A percentile compares a stretch with the other conserved stretches of the same genome.
These are phyloP conservation scores for Vulpes vulpes DNA, from an alignment of 2,113 vertebrate species.

Conservation along the genomic window DNA sequence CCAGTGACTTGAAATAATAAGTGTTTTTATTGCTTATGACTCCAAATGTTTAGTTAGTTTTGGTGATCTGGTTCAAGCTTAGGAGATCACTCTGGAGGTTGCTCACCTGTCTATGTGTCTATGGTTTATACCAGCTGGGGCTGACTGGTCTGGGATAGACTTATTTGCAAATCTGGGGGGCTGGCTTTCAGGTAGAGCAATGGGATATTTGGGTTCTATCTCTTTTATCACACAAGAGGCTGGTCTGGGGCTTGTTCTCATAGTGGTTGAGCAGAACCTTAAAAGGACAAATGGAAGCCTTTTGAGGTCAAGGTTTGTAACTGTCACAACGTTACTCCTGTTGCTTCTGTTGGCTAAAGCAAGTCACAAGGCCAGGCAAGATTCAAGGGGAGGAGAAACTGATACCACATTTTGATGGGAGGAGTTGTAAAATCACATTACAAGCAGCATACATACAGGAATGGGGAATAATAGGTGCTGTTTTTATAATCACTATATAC, in stretches of 20 bases:
- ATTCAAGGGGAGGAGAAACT: background rate
- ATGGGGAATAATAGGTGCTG: background rate
- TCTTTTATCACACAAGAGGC: background rate
- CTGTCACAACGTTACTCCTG: background rate
- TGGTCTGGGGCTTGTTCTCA: background rate
- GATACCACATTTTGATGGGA: background rate
- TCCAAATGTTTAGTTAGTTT: background rate
- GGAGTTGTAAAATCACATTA: background rate
- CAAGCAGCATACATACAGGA: background rate
- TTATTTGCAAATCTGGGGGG: background rate
- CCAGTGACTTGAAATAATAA: conserved; percentile 22
- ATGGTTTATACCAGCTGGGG: background rate
- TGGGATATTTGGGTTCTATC: background rate
- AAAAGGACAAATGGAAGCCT: background rate
- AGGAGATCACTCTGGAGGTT: background rate
- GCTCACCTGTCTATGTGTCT: background rate
- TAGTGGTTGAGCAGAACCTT: background rate
- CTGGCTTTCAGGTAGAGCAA: background rate
- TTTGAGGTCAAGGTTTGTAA: background rate
- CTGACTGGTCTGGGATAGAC: background rate
- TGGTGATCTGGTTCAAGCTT: background rate
- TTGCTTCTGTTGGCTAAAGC: background rate
- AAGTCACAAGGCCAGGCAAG: background rate
- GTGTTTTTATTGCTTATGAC: background rate
- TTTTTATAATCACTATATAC: background rate